Percentiles rank a stretch among this genome's conserved stretches.
Evolutionary conservation across 2,113 vertebrate species (phyloP).

Genomic region (Actinemys pallida): DNA sequence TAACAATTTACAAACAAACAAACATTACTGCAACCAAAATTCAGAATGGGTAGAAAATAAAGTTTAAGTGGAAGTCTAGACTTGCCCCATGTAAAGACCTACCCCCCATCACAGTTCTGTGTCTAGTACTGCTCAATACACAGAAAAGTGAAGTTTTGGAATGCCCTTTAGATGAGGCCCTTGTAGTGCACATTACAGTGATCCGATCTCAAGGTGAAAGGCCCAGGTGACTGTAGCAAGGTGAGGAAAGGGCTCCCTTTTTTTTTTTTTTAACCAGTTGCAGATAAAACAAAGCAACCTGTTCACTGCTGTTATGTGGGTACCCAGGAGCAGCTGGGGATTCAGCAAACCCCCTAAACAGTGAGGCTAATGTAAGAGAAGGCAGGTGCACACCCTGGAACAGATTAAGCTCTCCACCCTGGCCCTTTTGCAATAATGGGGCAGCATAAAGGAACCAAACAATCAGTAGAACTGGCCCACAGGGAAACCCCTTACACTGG

Average conservation of each 20-base stretch:
- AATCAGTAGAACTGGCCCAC: not conserved
- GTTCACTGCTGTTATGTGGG: not conserved
- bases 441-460: not conserved
- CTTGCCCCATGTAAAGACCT: not conserved
- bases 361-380: not conserved
- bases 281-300: not conserved
- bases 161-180: not conserved
- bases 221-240: not conserved
- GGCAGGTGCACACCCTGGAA: not conserved
- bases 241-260: not conserved
- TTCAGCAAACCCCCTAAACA: not conserved
- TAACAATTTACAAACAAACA: not conserved
- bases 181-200: accelerated
- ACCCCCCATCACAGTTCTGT: not conserved
- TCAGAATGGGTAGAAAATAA: not conserved
- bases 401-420: not conserved
- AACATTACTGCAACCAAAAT: not conserved
- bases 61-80: not conserved
- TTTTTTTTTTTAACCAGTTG: not conserved
- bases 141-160: not conserved
- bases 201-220: not conserved
- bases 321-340: not conserved
- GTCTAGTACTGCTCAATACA: conserved; percentile 1
- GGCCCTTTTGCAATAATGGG: not conserved
- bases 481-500: not conserved